Evolutionary conservation across 2,797 vertebrate genomes (phyloP).

Genomic region (Brachyrhaphis roseni): DNA sequence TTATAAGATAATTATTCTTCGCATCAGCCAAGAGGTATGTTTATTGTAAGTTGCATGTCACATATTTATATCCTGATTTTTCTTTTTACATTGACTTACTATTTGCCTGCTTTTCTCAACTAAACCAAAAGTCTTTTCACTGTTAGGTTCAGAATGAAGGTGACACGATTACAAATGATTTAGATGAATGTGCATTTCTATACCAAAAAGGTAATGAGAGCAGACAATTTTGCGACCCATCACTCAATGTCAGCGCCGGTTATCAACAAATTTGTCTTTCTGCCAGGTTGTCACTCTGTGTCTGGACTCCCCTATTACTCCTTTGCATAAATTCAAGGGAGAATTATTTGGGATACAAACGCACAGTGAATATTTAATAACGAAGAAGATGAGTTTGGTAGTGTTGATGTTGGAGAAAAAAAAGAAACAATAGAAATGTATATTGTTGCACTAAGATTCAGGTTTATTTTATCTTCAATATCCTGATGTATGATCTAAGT

Average conservation of each 20-base stretch:
- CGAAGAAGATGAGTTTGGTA: constrained; percentile 23
- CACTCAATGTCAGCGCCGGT: constrained; percentile 80
- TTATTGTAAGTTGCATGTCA: neutral
- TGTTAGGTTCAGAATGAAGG: constrained; percentile 59
- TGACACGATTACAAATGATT: constrained; percentile 81
- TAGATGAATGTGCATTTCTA: constrained; percentile 82
- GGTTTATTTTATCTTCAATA: constrained; percentile 1
- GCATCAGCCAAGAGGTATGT: neutral
- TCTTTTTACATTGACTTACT: neutral
- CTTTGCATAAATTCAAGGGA: constrained; percentile 37
- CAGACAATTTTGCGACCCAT: constrained; percentile 79
- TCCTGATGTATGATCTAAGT: neutral
- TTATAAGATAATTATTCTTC: neutral
- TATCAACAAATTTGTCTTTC: constrained; percentile 84
- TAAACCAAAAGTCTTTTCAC: constrained; percentile 45
- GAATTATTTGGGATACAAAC: constrained; percentile 40
- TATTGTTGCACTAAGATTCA: neutral
- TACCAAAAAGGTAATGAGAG: constrained; percentile 82
- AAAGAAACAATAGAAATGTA: neutral
- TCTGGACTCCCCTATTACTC: constrained; percentile 59
- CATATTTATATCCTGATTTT: constrained; percentile 15
- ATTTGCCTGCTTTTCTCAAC: constrained; percentile 33
- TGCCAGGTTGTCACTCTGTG: constrained; percentile 75
- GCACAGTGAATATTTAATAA: constrained; percentile 36
- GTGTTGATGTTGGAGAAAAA: neutral